Conservation (phyloP, 2,797 vertebrate species). For the Sylvia borin region DNA sequence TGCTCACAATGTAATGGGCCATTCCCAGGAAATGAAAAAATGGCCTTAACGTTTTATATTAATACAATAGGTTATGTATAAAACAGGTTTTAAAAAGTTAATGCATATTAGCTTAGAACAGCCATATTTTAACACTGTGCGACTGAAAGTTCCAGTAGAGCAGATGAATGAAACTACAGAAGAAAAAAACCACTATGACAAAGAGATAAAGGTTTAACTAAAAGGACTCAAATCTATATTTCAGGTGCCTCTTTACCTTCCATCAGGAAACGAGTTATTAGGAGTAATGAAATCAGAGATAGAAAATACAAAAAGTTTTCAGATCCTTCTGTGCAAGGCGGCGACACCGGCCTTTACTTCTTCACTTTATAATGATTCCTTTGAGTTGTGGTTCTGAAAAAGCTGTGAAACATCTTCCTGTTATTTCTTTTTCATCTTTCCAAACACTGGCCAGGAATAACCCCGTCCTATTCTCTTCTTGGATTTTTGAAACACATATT, state of each 20-base stretch:
- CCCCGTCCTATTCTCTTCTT: slow-evolving; percentile 68
- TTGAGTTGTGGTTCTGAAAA: slow-evolving; percentile 74
- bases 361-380: slow-evolving; percentile 74
- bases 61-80: slow-evolving; percentile 79
- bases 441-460: slow-evolving; percentile 74
- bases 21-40: slow-evolving; percentile 77
- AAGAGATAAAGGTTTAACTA: slow-evolving; percentile 76
- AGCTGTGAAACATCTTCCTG: slow-evolving; percentile 76
- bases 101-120: slow-evolving; percentile 79
- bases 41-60: slow-evolving; percentile 76
- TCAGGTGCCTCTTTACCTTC: slow-evolving; percentile 75
- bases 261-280: slow-evolving; percentile 76
- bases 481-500: slow-evolving; percentile 70
- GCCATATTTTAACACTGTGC: slow-evolving; percentile 75
- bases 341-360: slow-evolving; percentile 71
- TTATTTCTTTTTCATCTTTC: slow-evolving; percentile 77
- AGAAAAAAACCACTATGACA: slow-evolving; percentile 72
- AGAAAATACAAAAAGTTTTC: slow-evolving; percentile 77
- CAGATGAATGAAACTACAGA: slow-evolving; percentile 77
- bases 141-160: slow-evolving; percentile 76
- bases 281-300: slow-evolving; percentile 74
- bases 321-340: slow-evolving; percentile 74
- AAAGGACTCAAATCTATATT: slow-evolving; percentile 73
- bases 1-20: slow-evolving; percentile 80
- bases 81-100: slow-evolving; percentile 77